Conservation (phyloP, 2,113 vertebrate species). For the Tringa solitaria region DNA sequence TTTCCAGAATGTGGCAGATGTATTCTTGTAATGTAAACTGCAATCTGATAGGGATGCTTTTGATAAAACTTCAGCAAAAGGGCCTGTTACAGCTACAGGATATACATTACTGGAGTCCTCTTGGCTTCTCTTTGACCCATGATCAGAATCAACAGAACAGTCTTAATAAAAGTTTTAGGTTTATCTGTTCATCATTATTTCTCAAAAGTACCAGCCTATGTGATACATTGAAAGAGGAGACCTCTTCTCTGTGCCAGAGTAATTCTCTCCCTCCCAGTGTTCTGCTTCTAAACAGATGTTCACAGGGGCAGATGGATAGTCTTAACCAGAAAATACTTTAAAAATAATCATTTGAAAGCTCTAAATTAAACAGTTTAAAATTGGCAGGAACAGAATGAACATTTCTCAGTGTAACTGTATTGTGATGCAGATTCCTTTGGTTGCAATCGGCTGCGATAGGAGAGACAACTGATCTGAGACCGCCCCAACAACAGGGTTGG, state of each 20-base stretch:
- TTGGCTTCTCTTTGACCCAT: neutral
- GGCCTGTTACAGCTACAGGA: neutral
- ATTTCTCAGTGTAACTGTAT: neutral
- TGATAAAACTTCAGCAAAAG: neutral
- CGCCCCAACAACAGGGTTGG: neutral
- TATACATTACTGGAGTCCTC: neutral
- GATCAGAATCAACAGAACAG: neutral
- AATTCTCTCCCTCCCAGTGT: neutral
- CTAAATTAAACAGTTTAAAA: neutral
- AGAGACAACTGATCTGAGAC: neutral
- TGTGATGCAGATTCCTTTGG: neutral
- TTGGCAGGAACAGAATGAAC: neutral
- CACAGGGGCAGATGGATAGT: neutral
- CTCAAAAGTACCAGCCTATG: neutral
- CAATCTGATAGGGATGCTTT: neutral
- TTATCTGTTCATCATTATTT: neutral
- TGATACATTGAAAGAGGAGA: neutral
- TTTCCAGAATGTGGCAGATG: neutral
- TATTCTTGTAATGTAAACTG: neutral
- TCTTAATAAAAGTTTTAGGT: neutral
- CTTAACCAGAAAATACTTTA: neutral
- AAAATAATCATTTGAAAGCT: neutral
- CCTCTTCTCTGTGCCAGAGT: neutral
- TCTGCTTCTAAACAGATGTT: neutral
- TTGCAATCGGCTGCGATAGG: neutral